Conservation (phyloP, 2,888 invertebrate species). For the Mactromeris polynyma region DNA sequence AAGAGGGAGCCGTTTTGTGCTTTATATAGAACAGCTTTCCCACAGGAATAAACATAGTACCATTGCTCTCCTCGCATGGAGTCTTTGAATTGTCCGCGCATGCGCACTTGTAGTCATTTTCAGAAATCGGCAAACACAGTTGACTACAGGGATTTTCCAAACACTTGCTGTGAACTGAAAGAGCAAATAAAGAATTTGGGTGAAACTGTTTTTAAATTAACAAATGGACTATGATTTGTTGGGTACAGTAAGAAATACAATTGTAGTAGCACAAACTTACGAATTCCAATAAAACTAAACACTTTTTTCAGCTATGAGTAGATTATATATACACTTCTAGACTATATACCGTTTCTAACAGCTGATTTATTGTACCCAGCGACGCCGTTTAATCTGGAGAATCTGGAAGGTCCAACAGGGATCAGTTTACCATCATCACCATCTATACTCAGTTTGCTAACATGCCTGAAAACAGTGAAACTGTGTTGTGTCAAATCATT, state of each 20-base stretch:
- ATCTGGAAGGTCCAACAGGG: slow-evolving; percentile 77
- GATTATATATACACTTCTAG: no score
- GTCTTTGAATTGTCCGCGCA: slow-evolving; percentile 72
- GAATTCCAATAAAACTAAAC: no score
- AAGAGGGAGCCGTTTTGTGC: no score
- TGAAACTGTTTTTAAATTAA: no score
- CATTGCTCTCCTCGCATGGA: slow-evolving; percentile 50
- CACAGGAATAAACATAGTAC: slow-evolving; percentile 21
- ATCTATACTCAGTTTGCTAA: slow-evolving; percentile 69
- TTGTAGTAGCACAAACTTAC: no score
- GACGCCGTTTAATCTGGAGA: slow-evolving; percentile 83
- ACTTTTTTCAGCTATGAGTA: no score
- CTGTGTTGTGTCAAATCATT: no score
- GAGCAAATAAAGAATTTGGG: no score
- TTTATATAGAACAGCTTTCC: no score
- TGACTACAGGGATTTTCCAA: slow-evolving; percentile 73
- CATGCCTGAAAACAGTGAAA: slow-evolving; percentile 59
- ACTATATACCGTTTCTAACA: slow-evolving; percentile 71
- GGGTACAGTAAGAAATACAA: no score
- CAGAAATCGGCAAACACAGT: slow-evolving; percentile 79
- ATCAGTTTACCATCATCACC: slow-evolving; percentile 74
- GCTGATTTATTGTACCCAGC: slow-evolving; percentile 77
- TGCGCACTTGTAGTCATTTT: slow-evolving; percentile 66
- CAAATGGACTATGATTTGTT: no score
- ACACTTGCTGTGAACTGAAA: slow-evolving; percentile 74